Base-by-base conservation (phyloP, 2,797 vertebrate genomes). In the Orestias chungarensis region DNA sequence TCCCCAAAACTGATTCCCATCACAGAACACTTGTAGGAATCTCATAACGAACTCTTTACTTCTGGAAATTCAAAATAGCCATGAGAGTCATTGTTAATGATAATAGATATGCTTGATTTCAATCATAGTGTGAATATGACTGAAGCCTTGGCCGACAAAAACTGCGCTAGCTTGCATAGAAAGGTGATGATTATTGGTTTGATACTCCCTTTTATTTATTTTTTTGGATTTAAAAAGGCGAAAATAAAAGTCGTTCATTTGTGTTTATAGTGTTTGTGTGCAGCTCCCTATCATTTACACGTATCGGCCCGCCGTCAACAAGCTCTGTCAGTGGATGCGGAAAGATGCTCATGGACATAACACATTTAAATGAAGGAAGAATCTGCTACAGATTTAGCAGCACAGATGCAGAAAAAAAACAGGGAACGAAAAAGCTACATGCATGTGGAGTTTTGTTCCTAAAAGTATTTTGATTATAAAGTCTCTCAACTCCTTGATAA, bases 121-220 rank as follows among this genome's bases (percentile, higher is more conserved):
- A 74, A 77, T 55, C 54, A 20, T 23, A 2, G 1, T 69, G 6
- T 43, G 42, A 42, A 7, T 72, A 61, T 38, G 70, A 78, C 68
- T 29, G 18, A 70, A 70, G 73, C 80, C 73, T 80, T 46, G 71
- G 78, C 78, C 82, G 79, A 81, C 82, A 68, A 71, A n/a, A 82
- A 85, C 79, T 83, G 79, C 77, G 73, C 85, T 78, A 68, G 76
- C 86, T 91, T 86, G 85, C 87, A 87, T 86, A 86, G 82, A 88
- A 73, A 40, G 11, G 17, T 71, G 40, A 82, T 71, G 65, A 62
- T 70, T 42, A 49, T 46, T 52, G 67, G 71, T 75, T 71, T 54
- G 42, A 76, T 59, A 59, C 64, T 76, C 50, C 14, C 59, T 29
- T 31, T 31, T 20, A 11, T 35, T 35, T 25, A 44, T 8, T 72